Percentiles rank a stretch among this genome's conserved stretches.
Evolutionary conservation across 2,797 vertebrate species (phyloP).

Genomic region (Cuculus canorus): DNA sequence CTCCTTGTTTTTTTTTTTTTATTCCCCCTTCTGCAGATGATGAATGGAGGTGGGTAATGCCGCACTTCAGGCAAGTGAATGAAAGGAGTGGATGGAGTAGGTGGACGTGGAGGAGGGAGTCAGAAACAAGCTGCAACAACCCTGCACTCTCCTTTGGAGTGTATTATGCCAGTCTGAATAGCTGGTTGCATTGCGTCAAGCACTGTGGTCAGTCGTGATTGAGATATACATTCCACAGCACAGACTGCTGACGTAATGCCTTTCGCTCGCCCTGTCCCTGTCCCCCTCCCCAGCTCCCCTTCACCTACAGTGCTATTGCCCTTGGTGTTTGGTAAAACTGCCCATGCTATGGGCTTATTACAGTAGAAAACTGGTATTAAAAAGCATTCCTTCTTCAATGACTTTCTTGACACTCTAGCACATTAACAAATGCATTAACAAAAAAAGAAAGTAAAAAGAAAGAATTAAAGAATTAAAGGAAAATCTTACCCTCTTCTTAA

Average conservation of each 20-base stretch:
- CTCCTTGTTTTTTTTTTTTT: not conserved
- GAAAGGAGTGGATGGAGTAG: slow-evolving; percentile 49
- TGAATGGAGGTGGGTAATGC: slow-evolving; percentile 32
- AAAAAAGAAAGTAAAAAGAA: not conserved
- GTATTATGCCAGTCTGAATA: not conserved
- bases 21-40: not conserved
- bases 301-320: not conserved
- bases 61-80: slow-evolving; percentile 11
- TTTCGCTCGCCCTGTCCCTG: not conserved
- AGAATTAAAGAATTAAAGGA: slow-evolving; percentile 46
- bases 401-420: not conserved
- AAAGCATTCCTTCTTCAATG: not conserved
- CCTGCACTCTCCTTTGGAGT: not conserved
- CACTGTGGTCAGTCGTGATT: not conserved
- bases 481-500: slow-evolving; percentile 95
- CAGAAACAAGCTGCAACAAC: slow-evolving; percentile 11
- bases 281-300: not conserved
- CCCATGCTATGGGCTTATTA: rapidly evolving
- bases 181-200: slow-evolving; percentile 32
- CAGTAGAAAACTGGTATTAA: not conserved
- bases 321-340: not conserved
- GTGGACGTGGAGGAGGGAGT: not conserved
- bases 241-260: slow-evolving; percentile 5
- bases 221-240: slow-evolving; percentile 36
- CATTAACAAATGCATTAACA: not conserved